A percentile compares a stretch with the other conserved stretches of the same genome.
These are phyloP conservation scores for Brotula barbata DNA, from an alignment of 2,797 vertebrate genomes.

Conservation along the genomic window DNA sequence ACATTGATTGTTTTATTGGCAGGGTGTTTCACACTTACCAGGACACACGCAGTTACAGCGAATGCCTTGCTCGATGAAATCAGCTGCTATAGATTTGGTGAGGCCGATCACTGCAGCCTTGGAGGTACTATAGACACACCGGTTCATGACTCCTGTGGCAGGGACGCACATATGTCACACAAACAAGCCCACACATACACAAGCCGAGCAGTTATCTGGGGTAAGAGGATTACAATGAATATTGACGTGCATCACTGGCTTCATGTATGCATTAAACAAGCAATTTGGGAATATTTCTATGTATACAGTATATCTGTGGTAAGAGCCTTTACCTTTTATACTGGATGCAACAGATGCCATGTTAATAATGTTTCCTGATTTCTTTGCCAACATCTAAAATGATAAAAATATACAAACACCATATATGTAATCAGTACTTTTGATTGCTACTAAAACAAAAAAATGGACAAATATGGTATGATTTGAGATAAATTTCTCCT, in stretches of 20 bases:
- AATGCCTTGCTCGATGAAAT: constrained; percentile 93
- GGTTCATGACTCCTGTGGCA: constrained; percentile 85
- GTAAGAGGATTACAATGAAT: constrained; percentile 66
- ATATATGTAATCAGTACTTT: background rate
- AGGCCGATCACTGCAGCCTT: constrained; percentile 95
- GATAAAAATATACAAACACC: constrained; percentile 43
- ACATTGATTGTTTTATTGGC: constrained; percentile 1
- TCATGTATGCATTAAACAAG: constrained; percentile 7
- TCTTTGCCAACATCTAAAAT: constrained; percentile 89
- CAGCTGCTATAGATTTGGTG: constrained; percentile 92
- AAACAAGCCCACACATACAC: constrained; percentile 14
- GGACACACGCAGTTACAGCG: constrained; percentile 87
- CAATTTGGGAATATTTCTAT: background rate
- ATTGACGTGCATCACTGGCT: constrained; percentile 45
- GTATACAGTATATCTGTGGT: background rate
- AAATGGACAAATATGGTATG: background rate
- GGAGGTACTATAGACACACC: constrained; percentile 90
- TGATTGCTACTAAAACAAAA: background rate
- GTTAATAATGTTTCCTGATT: constrained; percentile 95
- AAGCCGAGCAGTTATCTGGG: constrained; percentile 41
- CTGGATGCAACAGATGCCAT: constrained; percentile 96
- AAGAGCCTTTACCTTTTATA: constrained; percentile 85
- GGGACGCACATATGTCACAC: constrained; percentile 52
- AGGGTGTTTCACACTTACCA: constrained; percentile 61
- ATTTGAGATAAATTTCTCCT: constrained; percentile 15